A percentile compares a stretch with the other conserved stretches of the same genome.
Conservation (phyloP, 2,797 vertebrate species). For the Alcedo atthis region DNA sequence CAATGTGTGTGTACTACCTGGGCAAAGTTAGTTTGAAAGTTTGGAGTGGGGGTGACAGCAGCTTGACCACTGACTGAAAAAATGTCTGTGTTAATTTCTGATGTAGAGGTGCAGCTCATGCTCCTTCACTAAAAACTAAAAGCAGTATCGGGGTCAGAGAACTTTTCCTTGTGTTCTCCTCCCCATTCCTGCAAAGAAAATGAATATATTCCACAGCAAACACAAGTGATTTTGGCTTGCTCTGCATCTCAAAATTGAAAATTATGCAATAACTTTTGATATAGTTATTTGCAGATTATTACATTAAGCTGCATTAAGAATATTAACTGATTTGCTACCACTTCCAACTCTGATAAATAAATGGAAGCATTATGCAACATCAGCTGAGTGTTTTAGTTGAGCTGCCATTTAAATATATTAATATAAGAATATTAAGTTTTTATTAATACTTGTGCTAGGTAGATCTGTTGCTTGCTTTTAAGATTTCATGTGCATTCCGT, state of each 20-base stretch:
- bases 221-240: neutral
- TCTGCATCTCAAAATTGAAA: neutral
- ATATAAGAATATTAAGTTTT: neutral
- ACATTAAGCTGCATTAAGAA: neutral
- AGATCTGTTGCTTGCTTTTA: neutral
- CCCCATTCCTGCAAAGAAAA: neutral
- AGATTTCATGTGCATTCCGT: neutral
- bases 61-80: neutral
- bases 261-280: neutral
- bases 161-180: neutral
- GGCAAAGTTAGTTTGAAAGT: neutral
- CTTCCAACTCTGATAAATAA: neutral
- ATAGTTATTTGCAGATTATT: neutral
- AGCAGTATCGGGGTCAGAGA: accelerated
- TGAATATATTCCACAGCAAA: neutral
- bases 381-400: neutral
- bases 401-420: neutral
- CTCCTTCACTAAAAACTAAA: neutral
- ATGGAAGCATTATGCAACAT: neutral
- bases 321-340: neutral
- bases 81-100: accelerated
- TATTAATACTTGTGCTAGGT: neutral
- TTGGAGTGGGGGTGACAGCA: accelerated
- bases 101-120: neutral
- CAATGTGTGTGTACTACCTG: neutral